Conservation (phyloP, 2,888 invertebrate genomes). For the Trichogramma evanescens region DNA sequence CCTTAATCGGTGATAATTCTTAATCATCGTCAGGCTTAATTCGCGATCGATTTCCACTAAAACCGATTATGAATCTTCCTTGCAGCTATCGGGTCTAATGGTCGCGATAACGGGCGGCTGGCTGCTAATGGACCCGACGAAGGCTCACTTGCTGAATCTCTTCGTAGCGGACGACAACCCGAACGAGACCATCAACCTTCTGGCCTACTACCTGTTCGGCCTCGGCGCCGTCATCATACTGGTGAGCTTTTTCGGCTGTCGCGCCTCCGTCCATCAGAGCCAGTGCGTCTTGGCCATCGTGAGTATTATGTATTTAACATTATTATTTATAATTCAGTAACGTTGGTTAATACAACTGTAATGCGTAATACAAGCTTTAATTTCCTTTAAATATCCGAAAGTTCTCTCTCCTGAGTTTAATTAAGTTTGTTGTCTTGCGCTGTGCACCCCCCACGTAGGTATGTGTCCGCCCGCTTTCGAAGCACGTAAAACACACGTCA, state of each 20-base stretch:
- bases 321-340: no score
- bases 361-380: no score
- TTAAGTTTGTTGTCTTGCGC: no score
- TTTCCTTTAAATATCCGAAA: no score
- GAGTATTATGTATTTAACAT: conserved; percentile 19
- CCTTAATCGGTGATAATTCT: no score
- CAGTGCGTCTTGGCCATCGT: conserved; percentile 40
- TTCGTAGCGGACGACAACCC: conserved; percentile 46
- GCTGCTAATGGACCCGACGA: conserved; percentile 51
- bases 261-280: conserved; percentile 52
- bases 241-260: conserved; percentile 55
- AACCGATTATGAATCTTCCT: not conserved
- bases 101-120: conserved; percentile 52
- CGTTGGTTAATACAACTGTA: no score
- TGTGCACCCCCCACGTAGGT: no score
- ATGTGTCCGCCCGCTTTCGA: no score
- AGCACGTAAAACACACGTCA: no score
- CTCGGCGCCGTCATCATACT: conserved; percentile 51
- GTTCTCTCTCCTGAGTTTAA: no score
- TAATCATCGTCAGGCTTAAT: no score
- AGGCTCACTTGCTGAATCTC: conserved; percentile 50
- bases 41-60: no score
- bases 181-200: conserved; percentile 46
- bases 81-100: conserved; percentile 52
- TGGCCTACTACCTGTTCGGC: conserved; percentile 51